Percentiles rank a stretch among this genome's conserved stretches.
Conservation (phyloP, 2,797 vertebrate genomes). For the Pyrocephalus nanus region DNA sequence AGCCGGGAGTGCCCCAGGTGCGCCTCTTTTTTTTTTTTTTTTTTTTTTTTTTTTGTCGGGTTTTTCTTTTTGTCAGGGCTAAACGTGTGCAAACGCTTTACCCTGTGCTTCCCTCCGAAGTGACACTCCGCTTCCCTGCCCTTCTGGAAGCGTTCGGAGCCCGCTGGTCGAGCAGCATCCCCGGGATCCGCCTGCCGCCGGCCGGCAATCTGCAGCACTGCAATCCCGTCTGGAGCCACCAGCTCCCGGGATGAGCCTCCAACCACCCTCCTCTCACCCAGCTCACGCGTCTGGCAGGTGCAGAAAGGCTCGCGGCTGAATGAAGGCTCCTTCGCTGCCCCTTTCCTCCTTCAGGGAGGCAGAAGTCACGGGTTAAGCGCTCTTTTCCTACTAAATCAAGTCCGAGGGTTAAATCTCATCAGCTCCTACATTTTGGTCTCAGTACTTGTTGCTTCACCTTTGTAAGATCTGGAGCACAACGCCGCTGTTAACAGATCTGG, state of each 20-base stretch:
- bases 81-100: rapidly evolving
- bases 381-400: neutral
- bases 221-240: neutral
- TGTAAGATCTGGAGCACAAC: neutral
- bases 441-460: neutral
- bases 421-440: neutral
- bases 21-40: no score
- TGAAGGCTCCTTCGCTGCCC: neutral
- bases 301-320: neutral
- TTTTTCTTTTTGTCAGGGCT: neutral
- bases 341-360: neutral
- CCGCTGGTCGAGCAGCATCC: neutral
- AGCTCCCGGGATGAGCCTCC: neutral
- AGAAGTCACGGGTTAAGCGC: rapidly evolving
- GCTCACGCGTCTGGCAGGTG: neutral
- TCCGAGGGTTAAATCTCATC: neutral
- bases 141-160: neutral
- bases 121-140: rapidly evolving
- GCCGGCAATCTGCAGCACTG: neutral
- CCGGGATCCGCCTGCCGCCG: slow-evolving; percentile 67
- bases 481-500: neutral
- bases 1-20: neutral
- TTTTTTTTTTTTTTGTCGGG: neutral
- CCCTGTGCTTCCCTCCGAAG: neutral
- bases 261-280: neutral